Conservation (phyloP, 2,797 vertebrate genomes). For the Ibycter americanus region DNA sequence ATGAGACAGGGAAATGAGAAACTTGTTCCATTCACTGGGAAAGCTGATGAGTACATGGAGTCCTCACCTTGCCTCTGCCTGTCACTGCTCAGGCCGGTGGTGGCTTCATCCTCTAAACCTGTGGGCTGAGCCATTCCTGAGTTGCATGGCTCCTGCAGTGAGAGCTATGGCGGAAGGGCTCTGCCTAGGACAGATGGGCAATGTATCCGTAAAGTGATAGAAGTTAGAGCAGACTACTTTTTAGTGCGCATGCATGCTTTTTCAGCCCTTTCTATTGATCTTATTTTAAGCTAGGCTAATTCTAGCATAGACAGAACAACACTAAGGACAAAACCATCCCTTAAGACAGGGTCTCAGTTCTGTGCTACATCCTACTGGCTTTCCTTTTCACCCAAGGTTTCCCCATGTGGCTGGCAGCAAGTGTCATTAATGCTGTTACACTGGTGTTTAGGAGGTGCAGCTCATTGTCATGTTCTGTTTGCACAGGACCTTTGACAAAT, state of each 20-base stretch:
- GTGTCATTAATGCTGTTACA: not conserved
- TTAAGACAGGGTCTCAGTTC: not conserved
- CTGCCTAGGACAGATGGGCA: not conserved
- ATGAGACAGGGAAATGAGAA: not conserved
- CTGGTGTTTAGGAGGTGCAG: not conserved
- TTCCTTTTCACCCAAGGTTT: not conserved
- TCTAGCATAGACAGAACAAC: not conserved
- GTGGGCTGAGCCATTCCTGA: not conserved
- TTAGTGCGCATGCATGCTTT: not conserved
- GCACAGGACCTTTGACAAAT: not conserved
- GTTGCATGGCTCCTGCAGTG: not conserved
- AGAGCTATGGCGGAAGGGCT: not conserved
- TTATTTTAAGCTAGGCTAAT: not conserved
- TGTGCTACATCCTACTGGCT: no score
- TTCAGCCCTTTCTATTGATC: not conserved
- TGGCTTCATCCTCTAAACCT: not conserved
- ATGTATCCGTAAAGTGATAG: not conserved
- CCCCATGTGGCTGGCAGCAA: not conserved
- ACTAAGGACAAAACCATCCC: not conserved
- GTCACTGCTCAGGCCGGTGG: fast-evolving
- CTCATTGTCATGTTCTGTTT: not conserved
- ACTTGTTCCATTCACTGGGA: not conserved
- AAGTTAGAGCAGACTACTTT: not conserved
- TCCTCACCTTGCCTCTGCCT: not conserved
- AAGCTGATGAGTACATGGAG: not conserved